A percentile compares a stretch with the other conserved stretches of the same genome.
phyloP scores from a whole-genome alignment of 2,797 vertebrate genomes.

The Bovichtus diacanthus region DNA sequence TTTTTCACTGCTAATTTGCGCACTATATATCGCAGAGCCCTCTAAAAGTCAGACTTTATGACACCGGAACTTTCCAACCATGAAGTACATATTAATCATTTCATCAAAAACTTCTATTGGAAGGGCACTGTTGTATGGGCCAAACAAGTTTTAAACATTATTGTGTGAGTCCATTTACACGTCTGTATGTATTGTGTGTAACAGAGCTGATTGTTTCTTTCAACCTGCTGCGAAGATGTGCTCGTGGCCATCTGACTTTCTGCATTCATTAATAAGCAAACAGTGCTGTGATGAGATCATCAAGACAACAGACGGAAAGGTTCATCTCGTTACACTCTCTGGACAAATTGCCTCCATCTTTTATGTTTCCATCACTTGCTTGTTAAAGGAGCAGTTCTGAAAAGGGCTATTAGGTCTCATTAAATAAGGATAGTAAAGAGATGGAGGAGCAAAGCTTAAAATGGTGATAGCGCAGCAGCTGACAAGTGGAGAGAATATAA shows the following conservation, averaged over 20 bases:
- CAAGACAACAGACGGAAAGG: constrained; percentile 44
- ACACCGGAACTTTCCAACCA: constrained; percentile 3
- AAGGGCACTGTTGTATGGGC: not conserved
- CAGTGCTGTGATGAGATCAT: constrained; percentile 42
- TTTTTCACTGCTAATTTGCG: constrained; percentile 22
- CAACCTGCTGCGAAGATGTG: constrained; percentile 12
- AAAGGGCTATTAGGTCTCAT: constrained; percentile 56
- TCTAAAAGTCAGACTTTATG: constrained; percentile 26
- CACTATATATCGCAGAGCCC: constrained; percentile 1
- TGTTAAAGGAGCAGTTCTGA: constrained; percentile 54
- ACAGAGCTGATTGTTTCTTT: constrained; percentile 23
- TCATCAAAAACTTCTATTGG: constrained; percentile 6
- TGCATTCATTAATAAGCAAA: constrained; percentile 48
- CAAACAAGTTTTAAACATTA: constrained; percentile 4
- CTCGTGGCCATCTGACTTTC: constrained; percentile 17
- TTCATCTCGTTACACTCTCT: constrained; percentile 40
- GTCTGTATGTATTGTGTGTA: not conserved
- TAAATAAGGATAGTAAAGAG: constrained; percentile 44
- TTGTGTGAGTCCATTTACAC: not conserved
- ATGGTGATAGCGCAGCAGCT: constrained; percentile 6
- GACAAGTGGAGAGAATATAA: constrained; percentile 15
- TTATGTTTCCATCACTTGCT: constrained; percentile 54
- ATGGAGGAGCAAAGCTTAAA: constrained; percentile 14
- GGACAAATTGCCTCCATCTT: constrained; percentile 56
- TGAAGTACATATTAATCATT: constrained; percentile 29